Evolutionary conservation across 2,113 vertebrate genomes (phyloP), one percentile per base, ranked within the genome.

Genomic region (Lucifuga dentata): DNA sequence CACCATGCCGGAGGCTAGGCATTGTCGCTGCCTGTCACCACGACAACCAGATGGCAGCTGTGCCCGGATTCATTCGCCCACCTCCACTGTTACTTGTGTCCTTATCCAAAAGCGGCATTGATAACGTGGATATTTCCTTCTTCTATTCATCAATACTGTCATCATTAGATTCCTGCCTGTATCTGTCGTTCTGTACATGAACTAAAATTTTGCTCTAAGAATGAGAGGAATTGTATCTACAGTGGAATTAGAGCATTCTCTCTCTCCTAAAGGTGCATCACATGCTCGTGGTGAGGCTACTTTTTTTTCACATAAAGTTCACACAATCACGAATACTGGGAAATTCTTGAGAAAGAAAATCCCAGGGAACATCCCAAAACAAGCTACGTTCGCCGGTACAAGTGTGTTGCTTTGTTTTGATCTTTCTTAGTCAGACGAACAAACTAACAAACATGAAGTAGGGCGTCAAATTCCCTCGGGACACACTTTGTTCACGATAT

Each of bases 41-140:
- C n/a, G 48, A 51, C 65, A 63, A 84, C 76, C 68, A 58, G 45
- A 62, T 45, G 73, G 81, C 81, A 68, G 79, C 67, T 76, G 73
- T 15, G 45, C 61, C 62, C 65, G 16, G 29, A 26, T 15, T 21
- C 11, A 32, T 49, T 62, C 5, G 43, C 44, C 32, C 12, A 43
- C 68, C 48, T 41, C 55, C 55, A 11, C 61, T 32, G 15, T 58
- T 53, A 33, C 5, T 49, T 45, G 55, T 44, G 15, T 66, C 17
- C n/a, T 44, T 2, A 23, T 66, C 15, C 15, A 3, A 59, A 44
- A 43, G 20, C 55, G 16, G 17, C 0, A 16, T 29, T 32, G 67
- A 58, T 36, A 20, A 5, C 19, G 13, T 58, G 33, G 2, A 15
- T 20, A 35, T 43, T 57, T 73, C 46, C 9, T 10, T 24, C 13